phyloP scores from a whole-genome alignment of 2,113 vertebrate species.

The Corydoras maculifer region DNA sequence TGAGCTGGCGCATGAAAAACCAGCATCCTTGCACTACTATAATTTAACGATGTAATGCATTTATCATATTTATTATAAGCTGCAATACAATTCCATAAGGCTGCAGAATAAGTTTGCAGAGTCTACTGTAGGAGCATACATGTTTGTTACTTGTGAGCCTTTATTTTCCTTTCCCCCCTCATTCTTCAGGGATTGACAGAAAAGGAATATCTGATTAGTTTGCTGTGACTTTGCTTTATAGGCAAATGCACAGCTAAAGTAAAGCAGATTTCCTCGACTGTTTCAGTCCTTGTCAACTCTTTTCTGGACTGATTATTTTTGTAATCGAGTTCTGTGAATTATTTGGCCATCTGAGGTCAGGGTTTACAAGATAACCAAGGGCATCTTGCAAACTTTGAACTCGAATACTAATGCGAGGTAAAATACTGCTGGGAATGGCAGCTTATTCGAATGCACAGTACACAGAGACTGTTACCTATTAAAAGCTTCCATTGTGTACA shows the following conservation, averaged over 20 bases:
- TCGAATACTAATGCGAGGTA: constrained; percentile 86
- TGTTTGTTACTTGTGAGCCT: constrained; percentile 70
- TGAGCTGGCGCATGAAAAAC: too few relatives aligned
- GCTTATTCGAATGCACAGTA: constrained; percentile 66
- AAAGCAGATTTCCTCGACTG: constrained; percentile 83
- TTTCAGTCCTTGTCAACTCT: constrained; percentile 83
- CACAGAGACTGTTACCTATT: constrained; percentile 46
- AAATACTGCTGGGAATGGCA: constrained; percentile 97
- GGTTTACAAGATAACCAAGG: constrained; percentile 88
- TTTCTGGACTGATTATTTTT: constrained; percentile 48
- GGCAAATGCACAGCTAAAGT: constrained; percentile 79
- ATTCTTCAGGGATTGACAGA: constrained; percentile 84
- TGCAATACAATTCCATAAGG: constrained; percentile 87
- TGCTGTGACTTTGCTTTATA: constrained; percentile 75
- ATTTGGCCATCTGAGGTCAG: constrained; percentile 68
- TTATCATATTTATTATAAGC: background rate
- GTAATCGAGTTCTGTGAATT: constrained; percentile 69
- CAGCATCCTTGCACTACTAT: constrained; percentile 65
- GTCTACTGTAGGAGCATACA: constrained; percentile 77
- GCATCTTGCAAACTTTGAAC: constrained; percentile 93
- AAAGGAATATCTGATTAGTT: constrained; percentile 84
- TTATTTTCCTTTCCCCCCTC: constrained; percentile 56
- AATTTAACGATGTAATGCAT: background rate
- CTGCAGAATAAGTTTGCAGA: constrained; percentile 88
- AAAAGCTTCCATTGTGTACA: constrained; percentile 92